A percentile compares a stretch with the other conserved stretches of the same genome.
These are phyloP conservation scores for Porites cylindrica DNA, from an alignment of 92 coral and sea anemone genomes.

Conservation along the genomic window DNA sequence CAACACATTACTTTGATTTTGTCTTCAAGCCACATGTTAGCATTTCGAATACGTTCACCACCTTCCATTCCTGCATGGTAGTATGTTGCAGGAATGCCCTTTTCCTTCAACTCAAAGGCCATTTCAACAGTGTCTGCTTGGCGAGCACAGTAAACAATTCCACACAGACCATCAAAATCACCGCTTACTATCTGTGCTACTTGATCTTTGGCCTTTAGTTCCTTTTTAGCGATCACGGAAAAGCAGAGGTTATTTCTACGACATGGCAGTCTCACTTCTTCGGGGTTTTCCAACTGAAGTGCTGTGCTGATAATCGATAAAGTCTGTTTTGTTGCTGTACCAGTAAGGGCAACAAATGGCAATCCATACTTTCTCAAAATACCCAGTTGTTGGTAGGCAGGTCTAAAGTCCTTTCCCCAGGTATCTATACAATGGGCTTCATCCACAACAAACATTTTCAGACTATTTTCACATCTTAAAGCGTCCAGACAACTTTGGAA, in stretches of 20 bases:
- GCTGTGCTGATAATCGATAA: constrained; percentile 6
- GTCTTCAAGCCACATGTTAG: constrained; percentile 42
- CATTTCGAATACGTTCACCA: constrained; percentile 50
- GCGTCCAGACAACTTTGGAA: constrained; percentile 35
- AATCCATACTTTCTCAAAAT: constrained; percentile 20
- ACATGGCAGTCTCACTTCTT: constrained; percentile 45
- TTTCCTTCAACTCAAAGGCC: constrained; percentile 46
- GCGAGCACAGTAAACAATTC: constrained; percentile 54
- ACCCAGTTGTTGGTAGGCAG: constrained; percentile 44
- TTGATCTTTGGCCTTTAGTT: constrained; percentile 50
- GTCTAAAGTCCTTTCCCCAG: constrained; percentile 61
- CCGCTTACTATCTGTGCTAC: constrained; percentile 22
- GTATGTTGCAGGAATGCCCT: constrained; percentile 38
- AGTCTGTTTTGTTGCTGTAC: constrained; percentile 53
- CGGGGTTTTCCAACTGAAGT: constrained; percentile 38
- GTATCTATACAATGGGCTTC: constrained; percentile 63
- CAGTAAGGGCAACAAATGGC: constrained; percentile 57
- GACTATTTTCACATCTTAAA: background rate
- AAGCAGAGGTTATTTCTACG: constrained; percentile 36
- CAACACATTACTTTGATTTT: constrained; percentile 49
- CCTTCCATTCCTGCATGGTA: constrained; percentile 61
- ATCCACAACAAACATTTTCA: background rate
- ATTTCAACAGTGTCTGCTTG: constrained; percentile 63
- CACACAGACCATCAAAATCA: constrained; percentile 62
- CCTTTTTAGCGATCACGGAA: constrained; percentile 41